Evolutionary conservation across 2,113 vertebrate genomes (phyloP).

Genomic region (Dicrurus megarhynchus): DNA sequence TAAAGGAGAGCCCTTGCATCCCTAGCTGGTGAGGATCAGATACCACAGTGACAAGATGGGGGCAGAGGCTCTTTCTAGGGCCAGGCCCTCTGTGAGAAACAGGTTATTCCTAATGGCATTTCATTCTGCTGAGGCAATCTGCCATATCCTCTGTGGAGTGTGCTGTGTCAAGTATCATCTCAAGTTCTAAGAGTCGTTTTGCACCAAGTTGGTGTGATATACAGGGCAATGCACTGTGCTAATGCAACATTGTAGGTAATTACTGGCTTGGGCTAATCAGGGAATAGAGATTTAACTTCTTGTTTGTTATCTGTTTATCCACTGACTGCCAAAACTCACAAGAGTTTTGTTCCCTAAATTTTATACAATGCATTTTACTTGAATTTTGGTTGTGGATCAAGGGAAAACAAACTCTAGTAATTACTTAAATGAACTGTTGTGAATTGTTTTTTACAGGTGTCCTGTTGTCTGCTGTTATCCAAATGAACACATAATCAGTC

Average conservation of each 20-base stretch:
- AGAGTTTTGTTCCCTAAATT: neutral
- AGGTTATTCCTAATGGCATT: neutral
- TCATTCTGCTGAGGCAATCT: neutral
- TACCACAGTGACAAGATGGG: too few relatives aligned
- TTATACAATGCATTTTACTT: neutral
- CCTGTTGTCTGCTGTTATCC: neutral
- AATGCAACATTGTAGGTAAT: neutral
- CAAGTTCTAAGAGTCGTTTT: neutral
- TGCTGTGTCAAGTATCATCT: neutral
- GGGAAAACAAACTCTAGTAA: neutral
- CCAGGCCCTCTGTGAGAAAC: neutral
- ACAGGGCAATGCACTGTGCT: neutral
- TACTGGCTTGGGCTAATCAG: neutral
- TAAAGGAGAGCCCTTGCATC: neutral
- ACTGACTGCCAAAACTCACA: neutral
- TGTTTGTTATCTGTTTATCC: neutral
- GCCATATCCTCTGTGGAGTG: neutral
- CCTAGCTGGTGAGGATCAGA: neutral
- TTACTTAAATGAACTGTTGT: neutral
- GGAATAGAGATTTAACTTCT: neutral
- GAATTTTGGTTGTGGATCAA: neutral
- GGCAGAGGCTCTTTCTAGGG: neutral
- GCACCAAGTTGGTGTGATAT: neutral
- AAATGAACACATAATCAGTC: neutral
- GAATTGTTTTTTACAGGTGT: neutral